A percentile compares a stretch with the other conserved stretches of the same genome.
phyloP scores from a whole-genome alignment of 2,113 vertebrate genomes.

The Spheniscus mendiculus region DNA sequence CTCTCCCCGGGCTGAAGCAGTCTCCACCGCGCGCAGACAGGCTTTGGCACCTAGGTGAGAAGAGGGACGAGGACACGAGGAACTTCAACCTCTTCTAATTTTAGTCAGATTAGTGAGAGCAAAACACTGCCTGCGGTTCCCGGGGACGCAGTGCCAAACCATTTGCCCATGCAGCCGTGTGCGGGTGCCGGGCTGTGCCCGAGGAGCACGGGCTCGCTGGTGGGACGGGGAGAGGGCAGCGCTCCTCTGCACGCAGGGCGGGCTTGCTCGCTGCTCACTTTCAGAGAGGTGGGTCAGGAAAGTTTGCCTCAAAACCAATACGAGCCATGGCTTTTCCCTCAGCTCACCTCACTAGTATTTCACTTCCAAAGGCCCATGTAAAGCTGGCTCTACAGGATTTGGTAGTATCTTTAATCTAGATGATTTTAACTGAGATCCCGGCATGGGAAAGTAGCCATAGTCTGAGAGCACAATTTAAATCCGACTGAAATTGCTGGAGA shows the following conservation, averaged over 20 bases:
- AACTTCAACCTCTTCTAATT: neutral
- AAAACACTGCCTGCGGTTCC: neutral
- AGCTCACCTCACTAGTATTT: neutral
- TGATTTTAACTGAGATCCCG: neutral
- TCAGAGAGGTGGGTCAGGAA: neutral
- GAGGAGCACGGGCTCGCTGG: rapidly evolving
- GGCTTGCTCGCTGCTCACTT: rapidly evolving
- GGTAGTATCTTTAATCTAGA: neutral
- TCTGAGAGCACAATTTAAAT: neutral
- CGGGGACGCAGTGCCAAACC: neutral
- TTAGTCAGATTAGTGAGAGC: neutral
- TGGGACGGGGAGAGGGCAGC: neutral
- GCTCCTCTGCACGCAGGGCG: rapidly evolving
- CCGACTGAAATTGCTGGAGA: neutral
- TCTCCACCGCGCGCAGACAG: rapidly evolving
- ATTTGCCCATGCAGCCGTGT: rapidly evolving
- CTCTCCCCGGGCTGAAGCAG: neutral
- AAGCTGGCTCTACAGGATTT: neutral
- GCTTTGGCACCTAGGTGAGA: neutral
- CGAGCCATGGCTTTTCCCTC: neutral
- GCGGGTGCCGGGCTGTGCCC: rapidly evolving
- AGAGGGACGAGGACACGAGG: neutral
- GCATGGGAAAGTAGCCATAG: neutral
- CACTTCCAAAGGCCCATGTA: neutral
- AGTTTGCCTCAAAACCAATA: neutral